Evolutionary conservation across 2,113 vertebrate genomes (phyloP).

Genomic region (Guaruba guarouba): DNA sequence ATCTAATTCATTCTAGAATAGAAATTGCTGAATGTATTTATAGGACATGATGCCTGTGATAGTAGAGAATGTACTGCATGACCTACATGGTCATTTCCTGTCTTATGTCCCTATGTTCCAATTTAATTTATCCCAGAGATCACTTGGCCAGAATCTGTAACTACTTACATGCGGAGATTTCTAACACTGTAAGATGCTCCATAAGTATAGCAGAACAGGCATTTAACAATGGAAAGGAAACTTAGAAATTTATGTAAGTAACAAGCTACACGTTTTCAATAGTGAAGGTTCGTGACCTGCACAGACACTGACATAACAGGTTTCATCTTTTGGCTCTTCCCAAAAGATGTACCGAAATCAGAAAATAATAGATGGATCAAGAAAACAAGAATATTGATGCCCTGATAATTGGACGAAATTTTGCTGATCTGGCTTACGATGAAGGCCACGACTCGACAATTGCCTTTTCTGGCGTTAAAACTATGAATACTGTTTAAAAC

Average conservation of each 20-base stretch:
- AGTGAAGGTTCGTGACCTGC: neutral
- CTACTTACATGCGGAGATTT: neutral
- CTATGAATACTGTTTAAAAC: neutral
- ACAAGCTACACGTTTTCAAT: neutral
- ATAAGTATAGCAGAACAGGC: neutral
- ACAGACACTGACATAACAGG: neutral
- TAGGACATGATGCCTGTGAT: neutral
- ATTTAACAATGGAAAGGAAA: neutral
- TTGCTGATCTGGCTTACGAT: neutral
- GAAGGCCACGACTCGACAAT: neutral
- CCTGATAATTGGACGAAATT: neutral
- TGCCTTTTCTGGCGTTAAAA: neutral
- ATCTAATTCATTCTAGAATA: neutral
- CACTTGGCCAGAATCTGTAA: neutral
- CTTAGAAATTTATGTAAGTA: neutral
- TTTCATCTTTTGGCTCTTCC: neutral
- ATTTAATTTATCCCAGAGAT: neutral
- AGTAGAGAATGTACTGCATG: neutral
- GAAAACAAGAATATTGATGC: neutral
- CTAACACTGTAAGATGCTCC: neutral
- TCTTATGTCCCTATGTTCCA: neutral
- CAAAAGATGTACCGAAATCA: neutral
- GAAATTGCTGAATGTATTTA: neutral
- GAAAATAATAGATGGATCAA: neutral
- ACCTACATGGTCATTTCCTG: neutral